Conservation (phyloP, 1,140 invertebrate species). For the Homarus americanus region DNA sequence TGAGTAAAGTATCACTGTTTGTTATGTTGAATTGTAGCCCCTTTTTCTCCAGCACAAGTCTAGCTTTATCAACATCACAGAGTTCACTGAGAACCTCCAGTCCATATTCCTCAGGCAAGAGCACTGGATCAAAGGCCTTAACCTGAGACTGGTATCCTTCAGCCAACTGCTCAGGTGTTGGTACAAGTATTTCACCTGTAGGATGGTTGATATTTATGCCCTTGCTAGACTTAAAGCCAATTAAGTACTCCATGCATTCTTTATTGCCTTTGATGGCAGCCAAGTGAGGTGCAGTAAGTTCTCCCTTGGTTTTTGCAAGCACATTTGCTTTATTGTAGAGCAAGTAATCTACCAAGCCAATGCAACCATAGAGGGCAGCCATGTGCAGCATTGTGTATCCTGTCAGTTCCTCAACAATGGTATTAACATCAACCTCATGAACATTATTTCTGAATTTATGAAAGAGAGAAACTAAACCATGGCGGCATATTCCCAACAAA, state of each 20-base stretch:
- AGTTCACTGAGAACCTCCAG: not conserved
- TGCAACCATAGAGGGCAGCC: not conserved
- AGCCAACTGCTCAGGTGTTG: not conserved
- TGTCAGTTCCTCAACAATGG: not conserved
- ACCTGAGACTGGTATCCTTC: not conserved
- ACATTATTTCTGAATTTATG: not conserved
- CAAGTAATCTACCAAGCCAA: not conserved
- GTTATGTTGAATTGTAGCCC: not conserved
- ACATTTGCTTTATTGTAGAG: not conserved
- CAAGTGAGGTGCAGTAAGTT: not conserved
- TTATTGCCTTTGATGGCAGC: slow-evolving; percentile 6
- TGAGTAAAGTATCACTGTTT: not conserved
- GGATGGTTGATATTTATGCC: not conserved
- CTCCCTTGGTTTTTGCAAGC: not conserved
- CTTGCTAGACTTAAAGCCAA: not conserved
- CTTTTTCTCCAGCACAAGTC: not conserved
- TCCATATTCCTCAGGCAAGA: not conserved
- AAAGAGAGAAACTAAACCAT: not conserved
- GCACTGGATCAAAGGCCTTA: not conserved
- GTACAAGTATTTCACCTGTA: not conserved
- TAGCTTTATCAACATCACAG: not conserved
- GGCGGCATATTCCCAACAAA: not conserved
- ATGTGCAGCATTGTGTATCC: slow-evolving; percentile 11
- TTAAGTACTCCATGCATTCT: slow-evolving; percentile 21
- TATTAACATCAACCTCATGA: not conserved